Percentiles rank a stretch among this genome's conserved stretches.
phyloP scores from a whole-genome alignment of 1,140 invertebrate species.

The Drosophila asahinai region DNA sequence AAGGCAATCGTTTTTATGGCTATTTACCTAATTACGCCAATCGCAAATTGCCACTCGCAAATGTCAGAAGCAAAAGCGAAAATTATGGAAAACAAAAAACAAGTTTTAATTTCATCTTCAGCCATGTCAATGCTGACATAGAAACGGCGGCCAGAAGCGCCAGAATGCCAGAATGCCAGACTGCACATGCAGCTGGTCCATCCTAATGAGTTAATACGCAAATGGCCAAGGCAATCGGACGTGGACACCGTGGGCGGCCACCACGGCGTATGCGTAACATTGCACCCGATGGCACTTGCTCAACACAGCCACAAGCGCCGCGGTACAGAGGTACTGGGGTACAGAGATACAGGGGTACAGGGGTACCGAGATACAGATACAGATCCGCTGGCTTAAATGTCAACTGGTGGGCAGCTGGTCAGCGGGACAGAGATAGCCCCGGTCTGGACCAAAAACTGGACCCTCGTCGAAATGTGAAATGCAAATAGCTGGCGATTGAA shows the following conservation, averaged over 20 bases:
- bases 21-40: slow-evolving; percentile 79
- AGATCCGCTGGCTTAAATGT: slow-evolving; percentile 59
- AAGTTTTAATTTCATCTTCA: slow-evolving; percentile 71
- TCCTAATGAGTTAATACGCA: slow-evolving; percentile 70
- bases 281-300: slow-evolving; percentile 65
- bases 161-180: slow-evolving; percentile 27
- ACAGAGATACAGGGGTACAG: no score
- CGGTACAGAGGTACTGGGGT: no score
- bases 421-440: slow-evolving; percentile 24
- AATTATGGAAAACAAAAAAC: slow-evolving; percentile 60
- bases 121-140: slow-evolving; percentile 64
- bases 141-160: slow-evolving; percentile 54
- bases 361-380: slow-evolving; percentile 3
- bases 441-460: slow-evolving; percentile 23
- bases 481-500: slow-evolving; percentile 46
- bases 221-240: slow-evolving; percentile 36
- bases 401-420: slow-evolving; percentile 47
- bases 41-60: slow-evolving; percentile 56
- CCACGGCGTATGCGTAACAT: slow-evolving; percentile 71
- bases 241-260: slow-evolving; percentile 49
- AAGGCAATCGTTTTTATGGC: slow-evolving; percentile 54
- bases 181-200: slow-evolving; percentile 47
- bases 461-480: slow-evolving; percentile 39
- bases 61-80: slow-evolving; percentile 71
- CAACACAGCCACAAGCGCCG: slow-evolving; percentile 40